Percentiles rank a stretch among this genome's conserved stretches.
Conservation (phyloP, 2,888 invertebrate species). For the Cryptus viduatorius region DNA sequence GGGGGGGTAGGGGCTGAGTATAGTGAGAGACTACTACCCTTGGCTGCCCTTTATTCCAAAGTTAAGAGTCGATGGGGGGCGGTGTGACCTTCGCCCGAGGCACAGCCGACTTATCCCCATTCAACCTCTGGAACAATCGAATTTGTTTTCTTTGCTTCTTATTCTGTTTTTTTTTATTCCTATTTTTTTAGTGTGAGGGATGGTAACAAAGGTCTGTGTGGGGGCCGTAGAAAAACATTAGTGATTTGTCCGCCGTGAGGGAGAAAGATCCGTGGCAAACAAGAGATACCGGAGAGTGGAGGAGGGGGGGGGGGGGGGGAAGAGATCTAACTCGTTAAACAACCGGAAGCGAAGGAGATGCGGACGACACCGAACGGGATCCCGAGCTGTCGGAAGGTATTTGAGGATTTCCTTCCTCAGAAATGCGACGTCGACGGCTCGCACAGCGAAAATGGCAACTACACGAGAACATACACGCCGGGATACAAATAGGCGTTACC, state of each 20-base stretch:
- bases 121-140: conserved; percentile 51
- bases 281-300: background rate
- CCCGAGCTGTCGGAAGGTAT: conserved; percentile 7
- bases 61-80: conserved; percentile 48
- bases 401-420: conserved; percentile 26
- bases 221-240: conserved; percentile 25
- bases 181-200: background rate
- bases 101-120: conserved; percentile 51
- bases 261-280: background rate
- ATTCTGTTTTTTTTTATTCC: conserved; percentile 1
- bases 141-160: conserved; percentile 51
- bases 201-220: background rate
- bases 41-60: conserved; percentile 56
- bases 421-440: background rate
- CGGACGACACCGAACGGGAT: background rate
- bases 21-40: conserved; percentile 53
- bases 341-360: background rate
- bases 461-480: background rate
- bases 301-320: background rate
- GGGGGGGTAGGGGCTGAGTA: conserved; percentile 27
- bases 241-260: conserved; percentile 24
- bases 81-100: conserved; percentile 51
- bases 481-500: conserved; percentile 25
- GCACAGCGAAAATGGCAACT: background rate
- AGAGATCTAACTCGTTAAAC: background rate